These are phyloP conservation scores for Rhynchopsitta pachyrhyncha DNA, from an alignment of 2,113 vertebrate species.

Conservation along the genomic window DNA sequence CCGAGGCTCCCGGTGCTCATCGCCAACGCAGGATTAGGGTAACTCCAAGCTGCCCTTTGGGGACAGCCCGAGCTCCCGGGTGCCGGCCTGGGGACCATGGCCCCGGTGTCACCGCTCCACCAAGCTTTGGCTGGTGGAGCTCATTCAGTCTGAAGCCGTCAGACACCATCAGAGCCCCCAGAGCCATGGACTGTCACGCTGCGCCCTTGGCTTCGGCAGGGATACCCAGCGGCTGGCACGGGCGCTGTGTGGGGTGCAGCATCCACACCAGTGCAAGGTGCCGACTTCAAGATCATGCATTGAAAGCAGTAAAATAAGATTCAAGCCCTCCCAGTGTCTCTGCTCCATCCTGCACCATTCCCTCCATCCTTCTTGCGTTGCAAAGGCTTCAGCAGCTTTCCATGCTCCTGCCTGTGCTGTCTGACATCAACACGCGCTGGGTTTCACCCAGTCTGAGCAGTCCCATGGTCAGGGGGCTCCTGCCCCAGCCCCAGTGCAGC, in stretches of 20 bases:
- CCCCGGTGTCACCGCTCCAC: neutral
- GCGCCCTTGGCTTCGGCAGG: neutral
- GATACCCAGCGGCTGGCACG: rapidly evolving
- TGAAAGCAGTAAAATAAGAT: neutral
- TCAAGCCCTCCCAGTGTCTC: rapidly evolving
- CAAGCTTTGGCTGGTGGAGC: neutral
- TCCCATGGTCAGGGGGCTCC: rapidly evolving
- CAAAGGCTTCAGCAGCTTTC: neutral
- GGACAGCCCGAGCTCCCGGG: neutral
- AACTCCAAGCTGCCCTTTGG: neutral
- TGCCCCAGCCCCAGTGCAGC: rapidly evolving
- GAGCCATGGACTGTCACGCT: rapidly evolving
- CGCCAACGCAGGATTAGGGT: neutral
- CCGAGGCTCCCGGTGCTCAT: neutral
- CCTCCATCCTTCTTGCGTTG: rapidly evolving
- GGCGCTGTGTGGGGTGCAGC: neutral
- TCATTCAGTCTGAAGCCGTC: rapidly evolving
- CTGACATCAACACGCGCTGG: rapidly evolving
- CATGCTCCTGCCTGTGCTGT: rapidly evolving
- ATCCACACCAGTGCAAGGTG: neutral
- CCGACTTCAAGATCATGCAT: neutral
- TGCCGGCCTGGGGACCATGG: neutral
- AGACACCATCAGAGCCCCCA: rapidly evolving
- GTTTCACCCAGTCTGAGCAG: neutral
- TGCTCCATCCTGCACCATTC: rapidly evolving